Percentiles rank a stretch among this genome's conserved stretches.
Evolutionary conservation across 2,888 invertebrate species (phyloP).

Genomic region (Yponomeuta evonymella): DNA sequence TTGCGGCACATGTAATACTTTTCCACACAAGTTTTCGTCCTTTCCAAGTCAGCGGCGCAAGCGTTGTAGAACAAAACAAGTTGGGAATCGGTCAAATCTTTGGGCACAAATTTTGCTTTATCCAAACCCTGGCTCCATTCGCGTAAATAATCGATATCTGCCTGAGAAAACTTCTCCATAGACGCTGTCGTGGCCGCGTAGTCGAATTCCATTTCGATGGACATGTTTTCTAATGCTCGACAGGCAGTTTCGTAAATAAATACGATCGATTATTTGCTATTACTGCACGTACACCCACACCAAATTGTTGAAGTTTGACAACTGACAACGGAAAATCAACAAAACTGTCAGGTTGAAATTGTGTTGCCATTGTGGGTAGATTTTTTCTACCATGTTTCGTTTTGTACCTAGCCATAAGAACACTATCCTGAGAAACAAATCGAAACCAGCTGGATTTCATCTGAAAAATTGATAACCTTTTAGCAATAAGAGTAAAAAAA

Average conservation of each 20-base stretch:
- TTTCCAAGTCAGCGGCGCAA: slow-evolving; percentile 77
- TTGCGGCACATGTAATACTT: slow-evolving; percentile 77
- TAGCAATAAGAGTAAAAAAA: not conserved
- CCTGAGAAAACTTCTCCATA: slow-evolving; percentile 68
- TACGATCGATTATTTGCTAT: slow-evolving; percentile 33
- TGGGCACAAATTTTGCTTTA: slow-evolving; percentile 66
- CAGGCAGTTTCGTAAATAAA: slow-evolving; percentile 37
- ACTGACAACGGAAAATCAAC: slow-evolving; percentile 32
- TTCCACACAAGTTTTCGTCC: slow-evolving; percentile 78
- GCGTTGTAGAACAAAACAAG: slow-evolving; percentile 80
- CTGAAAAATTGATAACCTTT: not conserved
- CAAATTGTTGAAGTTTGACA: slow-evolving; percentile 44
- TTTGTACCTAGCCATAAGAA: not conserved
- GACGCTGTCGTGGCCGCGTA: slow-evolving; percentile 56
- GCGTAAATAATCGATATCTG: slow-evolving; percentile 60
- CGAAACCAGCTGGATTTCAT: not conserved
- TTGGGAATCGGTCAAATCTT: slow-evolving; percentile 76
- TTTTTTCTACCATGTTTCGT: slow-evolving; percentile 4
- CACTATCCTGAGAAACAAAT: not conserved
- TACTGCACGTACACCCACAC: slow-evolving; percentile 33
- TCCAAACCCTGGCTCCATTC: slow-evolving; percentile 68
- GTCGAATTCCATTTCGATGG: slow-evolving; percentile 60
- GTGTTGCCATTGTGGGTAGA: slow-evolving; percentile 29
- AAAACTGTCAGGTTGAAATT: not conserved
- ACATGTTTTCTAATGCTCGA: slow-evolving; percentile 41